Evolutionary conservation across 1,140 invertebrate genomes (phyloP), one percentile per base, ranked within the genome.

Genomic region (Magallana ariakensis): DNA sequence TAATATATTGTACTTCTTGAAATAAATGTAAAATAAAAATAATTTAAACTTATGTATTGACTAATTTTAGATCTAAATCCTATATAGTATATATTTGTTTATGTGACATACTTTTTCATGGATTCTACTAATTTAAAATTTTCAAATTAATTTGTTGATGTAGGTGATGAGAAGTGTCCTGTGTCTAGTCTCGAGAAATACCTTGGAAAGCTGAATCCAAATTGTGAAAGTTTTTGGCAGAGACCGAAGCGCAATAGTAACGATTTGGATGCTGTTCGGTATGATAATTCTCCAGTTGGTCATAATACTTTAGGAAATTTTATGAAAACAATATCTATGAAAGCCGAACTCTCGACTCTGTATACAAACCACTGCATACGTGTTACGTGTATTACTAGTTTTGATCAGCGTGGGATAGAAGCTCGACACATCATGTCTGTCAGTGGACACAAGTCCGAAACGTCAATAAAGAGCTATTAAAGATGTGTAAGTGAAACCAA

Each of bases 381-480:
- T 62, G 83, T 53, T 5, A 85, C 83, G 9, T 85, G 13, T 6
- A 62, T 66, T 54, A 54, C 84, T 33, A 85, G 11, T n/a, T 46
- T 85, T 6, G 84, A 85, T 22, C 84, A 85, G 9, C 6, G 54
- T 53, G 84, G 84, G 3, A 66, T 85, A 1, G 84, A 85, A 54
- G 60, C 58, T 15, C 57, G 83, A 53, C 60, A 85, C 33, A 85
- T 66, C 13, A 85, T 85, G 55, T 70, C 58, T 7, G 22, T 85
- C 57, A 85, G 83, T 85, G 60, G 83, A 11, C 83, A 66, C 58
- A 85, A 70, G 33, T 66, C 26, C n/a, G 57, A 85, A 70, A 70
- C 58, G 11, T 66, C 60, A n/a, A 70, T 85, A 16, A 66, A 85
- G 54, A 46, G 83, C 16, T 85, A 66, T 70, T 83, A 22, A 16